Conservation (phyloP, 2,888 invertebrate species). For the Osedax frankpressi region DNA sequence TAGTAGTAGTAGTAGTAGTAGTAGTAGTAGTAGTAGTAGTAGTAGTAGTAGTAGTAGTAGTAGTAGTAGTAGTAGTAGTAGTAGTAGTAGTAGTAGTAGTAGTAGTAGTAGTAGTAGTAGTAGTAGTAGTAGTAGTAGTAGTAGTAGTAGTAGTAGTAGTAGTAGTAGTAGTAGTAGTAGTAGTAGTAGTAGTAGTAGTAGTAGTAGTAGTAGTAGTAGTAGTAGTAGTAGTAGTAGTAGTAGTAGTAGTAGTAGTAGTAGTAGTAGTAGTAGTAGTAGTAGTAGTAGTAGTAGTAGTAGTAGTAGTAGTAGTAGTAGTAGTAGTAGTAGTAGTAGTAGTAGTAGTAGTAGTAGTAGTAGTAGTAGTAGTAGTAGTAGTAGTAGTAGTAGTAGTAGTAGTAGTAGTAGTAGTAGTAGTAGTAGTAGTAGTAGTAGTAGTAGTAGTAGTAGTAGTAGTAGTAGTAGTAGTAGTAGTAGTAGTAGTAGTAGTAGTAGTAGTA, state of each 20-base stretch:
- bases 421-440: constrained; percentile 7
- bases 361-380: constrained; percentile 10
- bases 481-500: neutral
- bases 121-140: constrained; percentile 7
- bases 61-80: constrained; percentile 17
- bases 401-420: constrained; percentile 17
- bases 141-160: constrained; percentile 15
- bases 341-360: constrained; percentile 14
- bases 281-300: constrained; percentile 17
- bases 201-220: neutral
- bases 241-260: neutral
- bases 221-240: neutral
- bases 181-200: constrained; percentile 12
- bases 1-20: constrained; percentile 17
- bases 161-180: constrained; percentile 17
- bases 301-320: constrained; percentile 17
- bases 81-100: constrained; percentile 17
- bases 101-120: constrained; percentile 17
- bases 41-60: constrained; percentile 17
- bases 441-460: neutral
- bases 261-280: constrained; percentile 11
- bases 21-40: constrained; percentile 13
- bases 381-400: constrained; percentile 16
- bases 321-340: constrained; percentile 17
- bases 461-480: neutral